Percentiles rank a stretch among this genome's conserved stretches.
These are phyloP conservation scores for Falco concolor DNA, from an alignment of 2,797 vertebrate genomes.

Conservation along the genomic window DNA sequence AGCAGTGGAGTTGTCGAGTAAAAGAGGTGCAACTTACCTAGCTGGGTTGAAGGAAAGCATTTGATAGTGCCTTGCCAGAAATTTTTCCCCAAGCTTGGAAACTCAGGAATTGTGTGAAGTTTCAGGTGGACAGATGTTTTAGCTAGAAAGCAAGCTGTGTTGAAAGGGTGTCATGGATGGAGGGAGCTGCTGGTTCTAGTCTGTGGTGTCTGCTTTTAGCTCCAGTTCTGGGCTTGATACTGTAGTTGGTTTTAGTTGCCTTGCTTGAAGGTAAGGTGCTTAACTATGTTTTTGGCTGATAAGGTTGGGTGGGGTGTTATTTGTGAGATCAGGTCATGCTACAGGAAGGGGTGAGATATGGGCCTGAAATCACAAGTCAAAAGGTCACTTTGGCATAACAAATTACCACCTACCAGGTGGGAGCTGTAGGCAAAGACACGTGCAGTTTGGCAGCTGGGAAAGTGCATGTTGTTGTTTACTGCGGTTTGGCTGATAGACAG, in stretches of 20 bases:
- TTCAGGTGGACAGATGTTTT: background rate
- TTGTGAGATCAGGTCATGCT: background rate
- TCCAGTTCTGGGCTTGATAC: background rate
- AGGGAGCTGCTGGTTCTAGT: background rate
- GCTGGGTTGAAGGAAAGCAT: background rate
- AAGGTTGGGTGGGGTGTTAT: background rate
- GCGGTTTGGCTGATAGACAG: rapidly evolving
- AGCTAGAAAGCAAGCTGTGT: background rate
- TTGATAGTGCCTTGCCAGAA: background rate
- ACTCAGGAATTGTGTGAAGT: no score
- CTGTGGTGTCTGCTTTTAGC: background rate
- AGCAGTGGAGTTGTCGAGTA: background rate
- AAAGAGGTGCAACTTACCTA: background rate
- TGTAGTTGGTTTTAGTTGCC: background rate
- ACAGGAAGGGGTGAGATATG: background rate
- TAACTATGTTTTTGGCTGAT: background rate
- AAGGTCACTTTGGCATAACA: background rate
- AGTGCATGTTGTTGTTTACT: rapidly evolving
- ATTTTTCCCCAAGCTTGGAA: background rate
- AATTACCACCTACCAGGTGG: background rate
- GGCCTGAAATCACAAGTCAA: background rate
- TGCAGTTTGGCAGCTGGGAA: background rate
- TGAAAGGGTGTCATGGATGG: background rate
- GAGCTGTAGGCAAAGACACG: background rate
- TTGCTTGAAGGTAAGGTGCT: background rate